A percentile compares a stretch with the other conserved stretches of the same genome.
Conservation (phyloP, 2,888 invertebrate species). For the Drosophila limbata region DNA sequence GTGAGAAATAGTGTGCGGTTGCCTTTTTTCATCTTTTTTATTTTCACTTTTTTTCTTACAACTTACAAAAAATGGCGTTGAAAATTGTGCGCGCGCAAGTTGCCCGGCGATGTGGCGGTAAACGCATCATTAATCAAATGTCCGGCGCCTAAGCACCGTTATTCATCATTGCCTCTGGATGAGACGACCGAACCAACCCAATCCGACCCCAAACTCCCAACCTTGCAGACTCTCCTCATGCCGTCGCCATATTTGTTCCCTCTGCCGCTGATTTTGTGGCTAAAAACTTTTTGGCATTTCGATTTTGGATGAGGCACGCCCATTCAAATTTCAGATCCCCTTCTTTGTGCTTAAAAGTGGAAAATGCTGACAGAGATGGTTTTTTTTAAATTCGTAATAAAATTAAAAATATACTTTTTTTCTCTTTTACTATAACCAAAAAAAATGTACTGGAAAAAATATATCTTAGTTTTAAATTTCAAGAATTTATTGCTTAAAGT, state of each 20-base stretch:
- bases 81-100: constrained; percentile 72
- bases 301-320: neutral
- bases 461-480: no score
- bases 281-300: constrained; percentile 27
- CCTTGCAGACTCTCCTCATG: constrained; percentile 2
- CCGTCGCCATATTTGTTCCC: constrained; percentile 60
- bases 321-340: neutral
- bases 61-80: constrained; percentile 62
- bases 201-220: constrained; percentile 24
- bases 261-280: constrained; percentile 29
- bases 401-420: neutral
- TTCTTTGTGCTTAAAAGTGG: neutral
- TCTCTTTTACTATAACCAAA: neutral
- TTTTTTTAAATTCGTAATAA: neutral
- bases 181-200: constrained; percentile 39
- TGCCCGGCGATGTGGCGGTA: constrained; percentile 58
- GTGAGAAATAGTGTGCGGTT: constrained; percentile 71
- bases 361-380: neutral
- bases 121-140: constrained; percentile 82
- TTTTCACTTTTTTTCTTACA: constrained; percentile 27
- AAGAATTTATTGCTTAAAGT: no score
- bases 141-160: constrained; percentile 80
- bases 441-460: no score
- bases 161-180: constrained; percentile 77
- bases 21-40: constrained; percentile 22